Base-by-base conservation (phyloP, 2,888 invertebrate species). In the Thera obeliscata region DNA sequence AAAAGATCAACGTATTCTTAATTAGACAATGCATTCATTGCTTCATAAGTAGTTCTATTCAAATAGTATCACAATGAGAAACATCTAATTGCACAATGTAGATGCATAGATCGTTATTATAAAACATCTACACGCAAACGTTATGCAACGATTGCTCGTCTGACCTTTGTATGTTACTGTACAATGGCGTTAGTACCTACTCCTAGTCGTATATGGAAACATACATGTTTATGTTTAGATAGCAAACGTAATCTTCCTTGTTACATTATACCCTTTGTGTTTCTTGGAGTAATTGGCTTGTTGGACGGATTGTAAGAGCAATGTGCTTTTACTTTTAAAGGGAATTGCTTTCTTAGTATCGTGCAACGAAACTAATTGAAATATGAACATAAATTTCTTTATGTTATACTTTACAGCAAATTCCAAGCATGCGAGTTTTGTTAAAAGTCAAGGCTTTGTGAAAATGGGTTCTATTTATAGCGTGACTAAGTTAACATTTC, bases 81-180 rank as follows among this genome's bases (percentile, higher is more conserved):
- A 57, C 52, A 61, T 61, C 57, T 58, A 52, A 56, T 71, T 73
- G 64, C 69, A 69, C 81, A 85, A 86, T 78, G 72, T 72, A 79
- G 75, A 79, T 78, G 76, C 76, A 83, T 80, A 79, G 79, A 79
- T 76, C 78, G 56, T 52, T 54, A 50, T 74, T 73, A 71, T 62
- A 71, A 73, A 74, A 68, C 73, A 71, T 74, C 71, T 66, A 66
- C 74, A 70, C 72, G 74, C 70, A 56, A 79, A 73, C 73, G 76
- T 87, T 87, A 84, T 80, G 80, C 81, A 72, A 75, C 62, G 61
- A 65, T 66, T 66, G 56, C 62, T 43, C 61, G 62, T 66, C 79
- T 83, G 84, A 87, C 87, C 87, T 87, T 87, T 86, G 83, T 52
- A 52, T 81, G 76, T 78, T 55, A 60, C 38, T 62, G 54, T 70